Percentiles rank a stretch among this genome's conserved stretches.
Evolutionary conservation across 2,113 vertebrate genomes (phyloP).

Genomic region (Malurus alboscapulatus): DNA sequence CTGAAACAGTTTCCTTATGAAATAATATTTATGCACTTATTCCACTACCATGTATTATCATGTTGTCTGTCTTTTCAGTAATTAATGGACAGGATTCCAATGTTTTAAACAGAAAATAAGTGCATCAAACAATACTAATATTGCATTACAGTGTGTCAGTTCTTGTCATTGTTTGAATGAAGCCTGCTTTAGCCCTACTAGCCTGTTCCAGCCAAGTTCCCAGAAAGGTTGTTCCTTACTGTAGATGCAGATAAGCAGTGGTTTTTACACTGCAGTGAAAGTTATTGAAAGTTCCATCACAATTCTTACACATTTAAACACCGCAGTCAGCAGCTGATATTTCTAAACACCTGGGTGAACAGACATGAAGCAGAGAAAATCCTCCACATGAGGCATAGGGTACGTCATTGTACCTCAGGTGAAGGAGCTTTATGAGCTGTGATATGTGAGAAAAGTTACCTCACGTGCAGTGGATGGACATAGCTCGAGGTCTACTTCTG

Average conservation of each 20-base stretch:
- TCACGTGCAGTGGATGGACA: fast-evolving
- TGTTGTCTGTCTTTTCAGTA: background rate
- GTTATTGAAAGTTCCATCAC: background rate
- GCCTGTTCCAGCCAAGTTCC: background rate
- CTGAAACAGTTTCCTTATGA: background rate
- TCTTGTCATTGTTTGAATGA: background rate
- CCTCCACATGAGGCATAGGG: background rate
- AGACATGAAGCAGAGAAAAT: background rate
- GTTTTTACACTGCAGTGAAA: background rate
- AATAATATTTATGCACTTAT: background rate
- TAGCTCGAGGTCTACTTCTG: background rate
- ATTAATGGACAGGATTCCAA: background rate
- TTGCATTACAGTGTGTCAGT: background rate
- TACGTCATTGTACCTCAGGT: background rate
- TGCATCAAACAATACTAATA: background rate
- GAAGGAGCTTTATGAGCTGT: background rate
- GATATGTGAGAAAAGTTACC: background rate
- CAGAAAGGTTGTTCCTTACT: background rate
- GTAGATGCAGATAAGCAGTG: background rate
- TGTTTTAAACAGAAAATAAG: background rate
- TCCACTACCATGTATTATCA: background rate
- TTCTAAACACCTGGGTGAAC: background rate
- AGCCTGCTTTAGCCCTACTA: background rate
- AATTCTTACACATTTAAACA: background rate
- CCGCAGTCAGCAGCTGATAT: background rate